These are phyloP conservation scores for Podilymbus podiceps DNA, from an alignment of 2,113 vertebrate genomes.

Conservation along the genomic window DNA sequence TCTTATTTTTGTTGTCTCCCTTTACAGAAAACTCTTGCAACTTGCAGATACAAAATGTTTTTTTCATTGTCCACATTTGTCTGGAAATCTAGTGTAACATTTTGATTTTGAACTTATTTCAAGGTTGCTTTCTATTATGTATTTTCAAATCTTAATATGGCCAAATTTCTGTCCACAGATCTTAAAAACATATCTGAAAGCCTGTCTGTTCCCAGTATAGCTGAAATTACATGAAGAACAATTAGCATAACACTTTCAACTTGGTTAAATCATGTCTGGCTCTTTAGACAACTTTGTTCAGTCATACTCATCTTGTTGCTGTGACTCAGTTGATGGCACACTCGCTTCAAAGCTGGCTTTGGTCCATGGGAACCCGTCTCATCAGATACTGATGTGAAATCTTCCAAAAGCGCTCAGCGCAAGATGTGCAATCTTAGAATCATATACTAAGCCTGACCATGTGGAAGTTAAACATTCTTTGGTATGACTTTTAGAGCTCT, in stretches of 20 bases:
- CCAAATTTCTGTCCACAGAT: conserved; percentile 39
- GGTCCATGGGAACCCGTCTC: background rate
- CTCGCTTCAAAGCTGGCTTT: background rate
- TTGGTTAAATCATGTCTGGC: background rate
- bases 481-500: background rate
- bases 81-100: conserved; percentile 4
- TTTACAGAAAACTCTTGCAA: conserved; percentile 5
- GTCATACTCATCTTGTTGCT: background rate
- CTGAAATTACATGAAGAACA: background rate
- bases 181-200: conserved; percentile 8
- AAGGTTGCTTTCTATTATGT: background rate
- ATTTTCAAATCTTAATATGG: conserved; percentile 37
- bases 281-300: conserved; percentile 27
- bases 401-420: background rate
- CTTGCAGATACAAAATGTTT: background rate
- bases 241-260: background rate
- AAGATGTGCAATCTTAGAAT: background rate
- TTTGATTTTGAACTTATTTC: conserved; percentile 19
- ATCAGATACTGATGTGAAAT: background rate
- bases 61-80: background rate
- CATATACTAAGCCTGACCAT: background rate
- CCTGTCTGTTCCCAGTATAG: conserved; percentile 18
- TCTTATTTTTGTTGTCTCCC: conserved; percentile 1
- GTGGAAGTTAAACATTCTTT: conserved; percentile 36
- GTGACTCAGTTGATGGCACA: conserved; percentile 54